Evolutionary conservation across 2,888 invertebrate species (phyloP), one percentile per base, ranked within the genome.

Genomic region (Polia nebulosa): DNA sequence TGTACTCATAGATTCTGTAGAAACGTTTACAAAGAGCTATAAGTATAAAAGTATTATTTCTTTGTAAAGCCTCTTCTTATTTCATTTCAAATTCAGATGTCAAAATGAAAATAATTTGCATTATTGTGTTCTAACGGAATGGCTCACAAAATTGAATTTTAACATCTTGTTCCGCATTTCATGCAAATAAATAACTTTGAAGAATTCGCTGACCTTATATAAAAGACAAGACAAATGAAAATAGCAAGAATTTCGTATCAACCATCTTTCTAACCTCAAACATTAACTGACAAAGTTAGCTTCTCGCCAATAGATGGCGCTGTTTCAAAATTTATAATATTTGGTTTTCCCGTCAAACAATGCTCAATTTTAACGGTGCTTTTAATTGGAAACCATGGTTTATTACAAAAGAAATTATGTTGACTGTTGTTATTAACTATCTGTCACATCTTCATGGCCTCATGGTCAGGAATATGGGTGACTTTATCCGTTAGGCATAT

Each of bases 31-130:
- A 32, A 36, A 51, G 29, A 6, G 34, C 25, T 60, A 17, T 39
- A 6, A 27, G 9, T 25, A 11, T n/a, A 2, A 5, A 8, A 17
- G 6, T 15, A 17, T n/a, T 52, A 11, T n/a, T 27, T 47, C 22
- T 58, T 20, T 34, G 11, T 3, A 7, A 34, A 34, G 15, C 9
- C 15, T n/a, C 5, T 32, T 57, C 32, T 17, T 22, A 22, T 17
- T 53, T 45, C 2, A 67, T 57, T 75, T 34, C 9, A 52, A 39
- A 66, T 67, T 72, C n/a, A 68, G 67, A 65, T 65, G 15, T 29
- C 20, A 25, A 49, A 44, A 76, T 36, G 39, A 25, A 76, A 68
- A 53, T 41, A 17, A 68, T 58, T 76, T 76, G 34, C 72, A 76
- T 72, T 34, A 76, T 58, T 58, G 8, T 53, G 22, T 22, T 32